phyloP scores from a whole-genome alignment of 2,797 vertebrate genomes.

The Onychomys arenicola region DNA sequence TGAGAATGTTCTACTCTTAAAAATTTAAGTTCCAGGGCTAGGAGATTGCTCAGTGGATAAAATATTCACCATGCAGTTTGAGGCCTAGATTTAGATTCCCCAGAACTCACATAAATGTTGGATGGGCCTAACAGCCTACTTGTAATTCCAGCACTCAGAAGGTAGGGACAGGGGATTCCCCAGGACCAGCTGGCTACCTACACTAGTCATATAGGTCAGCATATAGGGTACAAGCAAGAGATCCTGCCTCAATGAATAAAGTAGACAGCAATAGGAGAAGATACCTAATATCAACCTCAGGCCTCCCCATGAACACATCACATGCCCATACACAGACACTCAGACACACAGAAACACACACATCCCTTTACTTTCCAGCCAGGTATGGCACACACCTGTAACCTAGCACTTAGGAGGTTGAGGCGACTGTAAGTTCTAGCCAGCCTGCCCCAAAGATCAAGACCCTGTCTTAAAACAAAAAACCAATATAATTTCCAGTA shows the following conservation, averaged over 20 bases:
- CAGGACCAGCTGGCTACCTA: not conserved
- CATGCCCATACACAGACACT: not conserved
- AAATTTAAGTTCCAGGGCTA: not conserved
- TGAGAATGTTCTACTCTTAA: not conserved
- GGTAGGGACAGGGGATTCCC: not conserved
- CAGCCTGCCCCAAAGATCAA: not conserved
- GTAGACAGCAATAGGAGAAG: not conserved
- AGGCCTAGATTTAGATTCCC: not conserved
- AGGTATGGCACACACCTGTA: not conserved
- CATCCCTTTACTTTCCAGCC: not conserved
- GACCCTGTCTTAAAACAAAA: not conserved
- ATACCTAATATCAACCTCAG: not conserved
- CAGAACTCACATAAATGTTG: not conserved
- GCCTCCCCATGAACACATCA: not conserved
- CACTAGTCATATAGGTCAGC: not conserved
- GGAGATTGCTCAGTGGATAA: not conserved
- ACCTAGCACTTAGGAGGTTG: not conserved
- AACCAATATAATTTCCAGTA: slow-evolving; percentile 31
- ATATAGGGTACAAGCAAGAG: not conserved
- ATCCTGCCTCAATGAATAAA: not conserved
- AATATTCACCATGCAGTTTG: not conserved
- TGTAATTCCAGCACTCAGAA: not conserved
- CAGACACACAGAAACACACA: not conserved
- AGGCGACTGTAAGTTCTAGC: not conserved
- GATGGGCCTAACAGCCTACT: not conserved